Percentiles rank a stretch among this genome's conserved stretches.
phyloP scores from a whole-genome alignment of 1,140 invertebrate genomes.

The Parasteatoda tepidariorum region DNA sequence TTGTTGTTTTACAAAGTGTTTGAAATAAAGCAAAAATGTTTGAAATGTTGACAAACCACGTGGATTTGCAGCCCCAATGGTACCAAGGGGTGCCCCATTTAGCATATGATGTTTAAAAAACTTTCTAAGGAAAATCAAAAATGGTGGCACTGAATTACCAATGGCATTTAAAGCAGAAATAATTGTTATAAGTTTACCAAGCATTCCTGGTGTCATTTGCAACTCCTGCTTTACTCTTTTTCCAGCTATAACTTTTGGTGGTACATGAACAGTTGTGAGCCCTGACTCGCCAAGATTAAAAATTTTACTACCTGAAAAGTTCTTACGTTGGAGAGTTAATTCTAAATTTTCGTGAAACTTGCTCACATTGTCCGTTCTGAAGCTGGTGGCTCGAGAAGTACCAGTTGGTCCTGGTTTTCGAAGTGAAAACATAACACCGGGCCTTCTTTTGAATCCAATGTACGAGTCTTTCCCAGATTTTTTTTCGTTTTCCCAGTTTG shows the following conservation, averaged over 20 bases:
- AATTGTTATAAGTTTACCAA: neutral
- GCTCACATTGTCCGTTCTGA: slow-evolving; percentile 65
- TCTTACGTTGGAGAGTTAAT: slow-evolving; percentile 42
- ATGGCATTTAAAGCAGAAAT: slow-evolving; percentile 46
- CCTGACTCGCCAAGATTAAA: slow-evolving; percentile 72
- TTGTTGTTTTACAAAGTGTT: too few relatives aligned
- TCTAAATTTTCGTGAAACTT: slow-evolving; percentile 50
- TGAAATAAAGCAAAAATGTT: too few relatives aligned
- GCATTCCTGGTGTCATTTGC: slow-evolving; percentile 1
- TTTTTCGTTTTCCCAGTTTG: neutral
- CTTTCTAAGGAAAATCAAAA: slow-evolving; percentile 60
- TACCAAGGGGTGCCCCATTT: slow-evolving; percentile 66
- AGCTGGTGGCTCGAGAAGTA: slow-evolving; percentile 67
- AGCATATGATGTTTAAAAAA: slow-evolving; percentile 65
- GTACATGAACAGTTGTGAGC: slow-evolving; percentile 70
- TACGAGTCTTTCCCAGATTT: slow-evolving; percentile 68
- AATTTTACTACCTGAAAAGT: slow-evolving; percentile 65
- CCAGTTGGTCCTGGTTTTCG: slow-evolving; percentile 69
- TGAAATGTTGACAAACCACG: slow-evolving; percentile 71
- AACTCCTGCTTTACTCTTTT: slow-evolving; percentile 15
- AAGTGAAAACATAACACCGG: slow-evolving; percentile 67
- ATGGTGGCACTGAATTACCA: slow-evolving; percentile 57
- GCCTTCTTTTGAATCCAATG: slow-evolving; percentile 65
- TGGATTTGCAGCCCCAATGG: slow-evolving; percentile 67
- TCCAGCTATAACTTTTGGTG: slow-evolving; percentile 67